These are phyloP conservation scores for Syrrhaptes paradoxus DNA, from an alignment of 2,113 vertebrate genomes.

Conservation along the genomic window DNA sequence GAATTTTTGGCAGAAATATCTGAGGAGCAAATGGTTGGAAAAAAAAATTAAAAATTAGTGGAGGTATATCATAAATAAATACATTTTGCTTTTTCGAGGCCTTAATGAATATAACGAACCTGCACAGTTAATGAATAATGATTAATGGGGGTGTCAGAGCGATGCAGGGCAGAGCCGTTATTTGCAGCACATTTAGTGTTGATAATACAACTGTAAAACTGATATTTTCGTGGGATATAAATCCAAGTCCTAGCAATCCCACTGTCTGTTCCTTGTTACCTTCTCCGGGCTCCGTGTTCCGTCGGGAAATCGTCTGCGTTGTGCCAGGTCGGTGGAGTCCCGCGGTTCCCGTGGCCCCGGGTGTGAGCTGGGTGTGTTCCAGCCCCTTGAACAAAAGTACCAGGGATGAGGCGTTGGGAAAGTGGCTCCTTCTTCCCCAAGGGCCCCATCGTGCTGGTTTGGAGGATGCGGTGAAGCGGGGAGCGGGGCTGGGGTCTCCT, in stretches of 20 bases:
- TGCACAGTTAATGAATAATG: constrained; percentile 8
- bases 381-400: neutral
- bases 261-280: neutral
- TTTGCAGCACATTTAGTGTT: neutral
- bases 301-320: neutral
- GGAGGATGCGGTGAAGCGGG: neutral
- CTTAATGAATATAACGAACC: constrained; percentile 40
- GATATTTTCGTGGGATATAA: neutral
- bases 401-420: neutral
- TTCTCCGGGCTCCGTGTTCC: neutral
- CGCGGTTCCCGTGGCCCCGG: neutral
- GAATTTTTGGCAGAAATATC: constrained; percentile 8
- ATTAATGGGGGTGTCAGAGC: neutral
- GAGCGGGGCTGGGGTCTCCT: neutral
- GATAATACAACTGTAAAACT: neutral
- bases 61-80: neutral
- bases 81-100: neutral
- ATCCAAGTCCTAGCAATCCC: neutral
- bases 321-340: neutral
- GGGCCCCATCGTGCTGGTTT: neutral
- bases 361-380: neutral
- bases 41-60: neutral
- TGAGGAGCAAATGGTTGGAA: constrained; percentile 23
- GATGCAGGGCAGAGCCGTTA: neutral
- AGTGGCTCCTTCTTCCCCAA: neutral